Evolutionary conservation across 2,888 invertebrate species (phyloP).

Genomic region (Tipula vernalis): DNA sequence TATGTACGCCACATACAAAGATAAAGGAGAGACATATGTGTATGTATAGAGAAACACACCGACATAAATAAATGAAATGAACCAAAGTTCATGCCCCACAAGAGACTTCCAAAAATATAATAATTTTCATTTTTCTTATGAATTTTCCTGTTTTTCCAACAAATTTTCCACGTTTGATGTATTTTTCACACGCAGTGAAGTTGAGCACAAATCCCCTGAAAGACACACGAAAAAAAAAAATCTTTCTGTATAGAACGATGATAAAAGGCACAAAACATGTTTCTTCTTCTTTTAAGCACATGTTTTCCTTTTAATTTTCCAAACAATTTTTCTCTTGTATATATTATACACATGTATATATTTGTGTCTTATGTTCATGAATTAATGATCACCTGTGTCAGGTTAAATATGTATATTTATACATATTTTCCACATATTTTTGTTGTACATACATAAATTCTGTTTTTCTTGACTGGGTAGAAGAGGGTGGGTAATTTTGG

Average conservation of each 20-base stretch:
- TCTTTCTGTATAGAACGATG: not conserved
- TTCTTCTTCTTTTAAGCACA: not conserved
- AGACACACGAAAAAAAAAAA: not conserved
- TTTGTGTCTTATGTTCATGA: not conserved
- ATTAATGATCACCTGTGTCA: conserved; percentile 4
- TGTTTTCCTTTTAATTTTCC: not conserved
- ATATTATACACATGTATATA: not conserved
- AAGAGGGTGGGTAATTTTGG: not conserved
- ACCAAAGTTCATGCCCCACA: not conserved
- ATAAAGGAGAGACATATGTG: not conserved
- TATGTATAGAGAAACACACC: not conserved
- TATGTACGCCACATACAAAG: not conserved
- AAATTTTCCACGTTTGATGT: not conserved
- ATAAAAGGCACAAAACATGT: not conserved
- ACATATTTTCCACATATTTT: not conserved
- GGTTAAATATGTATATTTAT: not conserved
- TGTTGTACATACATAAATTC: not conserved
- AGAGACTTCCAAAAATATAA: not conserved
- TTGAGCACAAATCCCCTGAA: not conserved
- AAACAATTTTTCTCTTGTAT: not conserved
- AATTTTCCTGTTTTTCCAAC: not conserved
- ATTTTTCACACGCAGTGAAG: not conserved
- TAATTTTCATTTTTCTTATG: not conserved
- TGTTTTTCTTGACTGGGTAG: not conserved
- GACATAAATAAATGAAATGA: not conserved